A percentile compares a stretch with the other conserved stretches of the same genome.
phyloP scores from a whole-genome alignment of 2,888 invertebrate genomes.

The Ceramica pisi region DNA sequence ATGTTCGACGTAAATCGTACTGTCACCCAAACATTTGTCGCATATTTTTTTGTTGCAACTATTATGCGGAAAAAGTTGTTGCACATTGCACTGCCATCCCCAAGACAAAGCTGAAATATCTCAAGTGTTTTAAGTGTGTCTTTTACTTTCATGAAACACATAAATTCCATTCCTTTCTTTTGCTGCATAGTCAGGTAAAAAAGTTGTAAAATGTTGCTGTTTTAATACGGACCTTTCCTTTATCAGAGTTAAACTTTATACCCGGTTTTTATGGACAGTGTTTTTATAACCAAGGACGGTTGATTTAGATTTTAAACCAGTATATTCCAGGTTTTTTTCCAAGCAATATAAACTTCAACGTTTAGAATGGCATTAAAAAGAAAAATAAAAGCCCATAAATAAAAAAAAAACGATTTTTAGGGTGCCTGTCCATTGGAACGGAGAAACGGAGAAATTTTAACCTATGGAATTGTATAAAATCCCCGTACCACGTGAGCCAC shows the following conservation, averaged over 20 bases:
- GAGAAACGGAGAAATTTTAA: no score
- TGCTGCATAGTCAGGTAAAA: not conserved
- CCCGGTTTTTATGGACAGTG: not conserved
- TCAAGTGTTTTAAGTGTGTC: not conserved
- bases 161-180: not conserved
- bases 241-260: not conserved
- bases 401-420: no score
- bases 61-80: no score
- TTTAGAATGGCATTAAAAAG: not conserved
- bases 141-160: not conserved
- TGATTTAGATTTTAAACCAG: not conserved
- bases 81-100: not conserved
- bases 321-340: no score
- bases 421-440: no score
- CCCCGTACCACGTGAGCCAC: no score
- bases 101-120: not conserved
- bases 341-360: not conserved
- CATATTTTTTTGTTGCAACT: no score
- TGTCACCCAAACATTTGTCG: no score
- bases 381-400: not conserved
- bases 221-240: not conserved
- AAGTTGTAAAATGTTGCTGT: not conserved
- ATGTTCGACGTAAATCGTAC: no score
- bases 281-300: not conserved
- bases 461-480: no score